Percentiles rank a stretch among this genome's conserved stretches.
phyloP scores from a whole-genome alignment of 2,888 invertebrate species.

The Macaria liturata region DNA sequence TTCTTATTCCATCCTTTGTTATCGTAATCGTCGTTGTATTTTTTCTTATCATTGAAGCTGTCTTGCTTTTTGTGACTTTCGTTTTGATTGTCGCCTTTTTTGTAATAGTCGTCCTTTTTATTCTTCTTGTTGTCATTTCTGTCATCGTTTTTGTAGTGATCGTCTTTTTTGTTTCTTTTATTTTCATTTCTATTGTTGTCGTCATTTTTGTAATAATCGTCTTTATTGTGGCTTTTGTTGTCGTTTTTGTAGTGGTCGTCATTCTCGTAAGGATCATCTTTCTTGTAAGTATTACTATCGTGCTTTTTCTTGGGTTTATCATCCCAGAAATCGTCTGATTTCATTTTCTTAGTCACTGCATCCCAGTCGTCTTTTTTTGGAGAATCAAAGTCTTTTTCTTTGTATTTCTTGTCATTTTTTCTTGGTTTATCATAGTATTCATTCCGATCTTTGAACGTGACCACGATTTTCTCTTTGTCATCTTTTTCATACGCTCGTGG shows the following conservation, averaged over 20 bases:
- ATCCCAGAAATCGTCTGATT: too few relatives aligned
- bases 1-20: background rate
- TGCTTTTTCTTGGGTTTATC: too few relatives aligned
- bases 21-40: slow-evolving; percentile 1
- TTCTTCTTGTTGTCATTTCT: background rate
- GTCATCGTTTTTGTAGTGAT: background rate
- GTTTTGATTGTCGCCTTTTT: slow-evolving; percentile 1
- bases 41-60: slow-evolving; percentile 1
- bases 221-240: background rate
- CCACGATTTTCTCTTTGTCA: slow-evolving; percentile 3
- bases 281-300: too few relatives aligned
- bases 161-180: background rate
- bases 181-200: background rate
- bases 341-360: slow-evolving; percentile 13
- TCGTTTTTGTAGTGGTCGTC: background rate
- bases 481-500: background rate
- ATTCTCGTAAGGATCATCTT: too few relatives aligned
- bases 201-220: slow-evolving; percentile 4
- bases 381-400: slow-evolving; percentile 10
- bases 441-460: slow-evolving; percentile 5
- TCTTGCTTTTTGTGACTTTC: slow-evolving; percentile 4
- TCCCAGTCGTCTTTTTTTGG: slow-evolving; percentile 24
- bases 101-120: background rate
- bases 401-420: slow-evolving; percentile 2
- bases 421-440: slow-evolving; percentile 6